Percentiles rank a stretch among this genome's conserved stretches.
Evolutionary conservation across 2,888 invertebrate species (phyloP).

Genomic region (Laothoe populi): DNA sequence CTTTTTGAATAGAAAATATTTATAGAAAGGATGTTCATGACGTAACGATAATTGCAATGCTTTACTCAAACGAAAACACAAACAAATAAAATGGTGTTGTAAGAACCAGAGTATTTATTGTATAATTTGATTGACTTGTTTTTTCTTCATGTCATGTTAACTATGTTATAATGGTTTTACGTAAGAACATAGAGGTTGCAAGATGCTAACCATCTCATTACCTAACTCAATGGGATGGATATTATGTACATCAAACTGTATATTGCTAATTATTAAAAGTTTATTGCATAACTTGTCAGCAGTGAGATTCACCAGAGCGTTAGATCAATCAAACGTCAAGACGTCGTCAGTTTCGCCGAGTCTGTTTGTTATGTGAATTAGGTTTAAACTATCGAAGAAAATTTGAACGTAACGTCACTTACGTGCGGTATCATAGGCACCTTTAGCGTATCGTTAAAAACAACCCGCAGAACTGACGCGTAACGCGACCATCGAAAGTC

Average conservation of each 20-base stretch:
- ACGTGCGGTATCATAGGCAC: too few relatives aligned
- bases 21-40: too few relatives aligned
- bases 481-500: not conserved
- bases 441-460: too few relatives aligned
- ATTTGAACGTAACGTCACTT: too few relatives aligned
- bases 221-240: not conserved
- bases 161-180: not conserved
- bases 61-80: not conserved
- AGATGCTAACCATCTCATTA: not conserved
- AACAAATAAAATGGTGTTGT: not conserved
- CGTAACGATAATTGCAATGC: too few relatives aligned
- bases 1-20: too few relatives aligned
- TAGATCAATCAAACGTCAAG: too few relatives aligned
- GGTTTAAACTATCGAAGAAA: too few relatives aligned
- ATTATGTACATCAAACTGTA: not conserved
- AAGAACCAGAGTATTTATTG: not conserved
- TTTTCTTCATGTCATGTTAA: not conserved
- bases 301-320: not conserved
- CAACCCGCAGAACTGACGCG: too few relatives aligned
- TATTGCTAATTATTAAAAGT: conserved; percentile 18
- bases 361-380: too few relatives aligned
- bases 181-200: not conserved
- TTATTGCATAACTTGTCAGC: conserved; percentile 14
- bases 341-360: too few relatives aligned
- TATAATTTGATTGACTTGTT: not conserved